phyloP scores from a whole-genome alignment of 2,113 vertebrate species.

The Thamnaconus septentrionalis region DNA sequence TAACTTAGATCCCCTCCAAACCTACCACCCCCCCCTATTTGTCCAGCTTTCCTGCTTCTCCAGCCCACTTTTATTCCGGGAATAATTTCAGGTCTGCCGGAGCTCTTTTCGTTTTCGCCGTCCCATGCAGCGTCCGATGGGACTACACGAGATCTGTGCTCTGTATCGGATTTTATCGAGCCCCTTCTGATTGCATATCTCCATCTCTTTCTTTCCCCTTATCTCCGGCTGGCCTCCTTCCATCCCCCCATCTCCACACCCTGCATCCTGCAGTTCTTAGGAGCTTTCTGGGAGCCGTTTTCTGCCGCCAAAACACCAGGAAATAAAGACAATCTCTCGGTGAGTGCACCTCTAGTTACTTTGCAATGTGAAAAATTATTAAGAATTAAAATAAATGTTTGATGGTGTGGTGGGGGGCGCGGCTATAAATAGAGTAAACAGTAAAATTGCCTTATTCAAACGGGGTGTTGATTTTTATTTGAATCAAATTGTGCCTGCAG shows the following conservation, averaged over 20 bases:
- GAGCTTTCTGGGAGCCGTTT: constrained; percentile 62
- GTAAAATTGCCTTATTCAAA: too few species aligned
- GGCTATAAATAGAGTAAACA: too few species aligned
- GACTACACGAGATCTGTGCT: constrained; percentile 53
- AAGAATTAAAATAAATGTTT: not conserved
- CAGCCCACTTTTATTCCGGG: constrained; percentile 45
- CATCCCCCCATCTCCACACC: not conserved
- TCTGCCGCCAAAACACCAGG: constrained; percentile 60
- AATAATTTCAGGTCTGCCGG: constrained; percentile 59
- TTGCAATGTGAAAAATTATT: not conserved
- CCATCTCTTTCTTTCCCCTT: constrained; percentile 9
- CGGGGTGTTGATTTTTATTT: too few species aligned
- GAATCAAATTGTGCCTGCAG: too few species aligned
- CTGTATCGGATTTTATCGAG: constrained; percentile 59
- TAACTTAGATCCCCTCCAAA: constrained; percentile 17
- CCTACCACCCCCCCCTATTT: constrained; percentile 10
- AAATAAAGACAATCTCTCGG: constrained; percentile 71
- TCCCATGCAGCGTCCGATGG: constrained; percentile 46
- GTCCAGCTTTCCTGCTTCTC: constrained; percentile 8
- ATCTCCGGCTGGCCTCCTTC: not conserved
- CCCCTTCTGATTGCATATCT: constrained; percentile 61
- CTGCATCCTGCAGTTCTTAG: constrained; percentile 60
- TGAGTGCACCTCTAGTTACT: constrained; percentile 67
- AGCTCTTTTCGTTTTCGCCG: constrained; percentile 44
- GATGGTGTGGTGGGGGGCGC: not conserved